phyloP scores from a whole-genome alignment of 1,140 invertebrate species.

The Heliconius eleuchia region DNA sequence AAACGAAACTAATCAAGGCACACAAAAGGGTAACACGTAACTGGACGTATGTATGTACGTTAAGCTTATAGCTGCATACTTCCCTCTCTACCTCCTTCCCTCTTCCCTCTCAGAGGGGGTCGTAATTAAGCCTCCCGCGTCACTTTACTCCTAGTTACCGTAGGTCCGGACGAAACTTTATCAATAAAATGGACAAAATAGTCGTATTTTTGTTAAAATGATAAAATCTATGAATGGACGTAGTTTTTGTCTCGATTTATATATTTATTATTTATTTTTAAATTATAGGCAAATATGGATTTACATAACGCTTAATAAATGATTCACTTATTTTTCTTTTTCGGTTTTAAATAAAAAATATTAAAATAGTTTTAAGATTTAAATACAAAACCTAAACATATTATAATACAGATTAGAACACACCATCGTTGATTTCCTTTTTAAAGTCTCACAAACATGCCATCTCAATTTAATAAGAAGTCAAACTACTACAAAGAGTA shows the following conservation, averaged over 20 bases:
- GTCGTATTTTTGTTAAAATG: not conserved
- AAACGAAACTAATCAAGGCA: slow-evolving; percentile 31
- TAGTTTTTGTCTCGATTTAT: not conserved
- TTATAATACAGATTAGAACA: no score
- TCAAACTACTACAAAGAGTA: not conserved
- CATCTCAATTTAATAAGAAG: slow-evolving; percentile 3
- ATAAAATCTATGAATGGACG: not conserved
- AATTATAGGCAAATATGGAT: no score
- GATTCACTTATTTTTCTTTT: no score
- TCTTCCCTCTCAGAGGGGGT: not conserved
- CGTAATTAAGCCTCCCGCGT: slow-evolving; percentile 59
- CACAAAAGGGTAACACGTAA: slow-evolving; percentile 38
- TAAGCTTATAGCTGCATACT: slow-evolving; percentile 3
- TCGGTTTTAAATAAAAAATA: no score
- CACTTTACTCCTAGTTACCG: slow-evolving; percentile 58
- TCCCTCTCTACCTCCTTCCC: not conserved
- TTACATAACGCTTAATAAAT: no score
- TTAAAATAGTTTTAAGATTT: no score
- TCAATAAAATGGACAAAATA: slow-evolving; percentile 31
- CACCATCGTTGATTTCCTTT: no score
- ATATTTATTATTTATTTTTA: not conserved
- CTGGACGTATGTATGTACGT: not conserved
- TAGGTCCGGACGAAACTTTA: slow-evolving; percentile 55
- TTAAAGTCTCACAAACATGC: not conserved
- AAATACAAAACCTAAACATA: no score